Conservation (phyloP, 2,113 vertebrate genomes). For the Corythornis cristatus region DNA sequence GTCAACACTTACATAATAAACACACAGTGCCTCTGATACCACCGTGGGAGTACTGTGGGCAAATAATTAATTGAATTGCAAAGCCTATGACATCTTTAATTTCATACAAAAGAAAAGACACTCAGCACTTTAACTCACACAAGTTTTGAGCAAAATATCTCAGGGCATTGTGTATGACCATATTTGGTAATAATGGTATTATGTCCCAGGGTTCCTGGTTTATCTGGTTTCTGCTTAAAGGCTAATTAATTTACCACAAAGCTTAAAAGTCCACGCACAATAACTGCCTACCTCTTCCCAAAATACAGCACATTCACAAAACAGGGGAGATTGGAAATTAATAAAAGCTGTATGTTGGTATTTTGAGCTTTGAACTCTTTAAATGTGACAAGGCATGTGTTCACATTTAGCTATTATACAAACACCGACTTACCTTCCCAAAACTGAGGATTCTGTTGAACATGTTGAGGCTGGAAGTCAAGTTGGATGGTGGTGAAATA, state of each 20-base stretch:
- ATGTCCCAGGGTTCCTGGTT: neutral
- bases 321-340: neutral
- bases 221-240: neutral
- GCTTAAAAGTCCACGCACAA: neutral
- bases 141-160: neutral
- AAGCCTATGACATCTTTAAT: neutral
- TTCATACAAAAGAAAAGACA: neutral
- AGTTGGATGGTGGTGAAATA: conserved; percentile 54
- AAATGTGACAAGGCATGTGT: neutral
- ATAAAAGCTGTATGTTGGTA: neutral
- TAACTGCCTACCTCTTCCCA: neutral
- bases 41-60: neutral
- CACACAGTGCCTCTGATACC: neutral
- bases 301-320: neutral
- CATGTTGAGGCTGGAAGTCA: conserved; percentile 38
- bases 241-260: neutral
- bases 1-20: neutral
- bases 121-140: neutral
- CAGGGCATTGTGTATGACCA: neutral
- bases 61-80: neutral
- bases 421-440: conserved; percentile 71
- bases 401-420: neutral
- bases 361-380: neutral
- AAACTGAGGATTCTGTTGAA: conserved; percentile 55
- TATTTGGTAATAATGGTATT: neutral